Conservation (phyloP, 2,888 invertebrate genomes). For the Drosophila flavopinicola region DNA sequence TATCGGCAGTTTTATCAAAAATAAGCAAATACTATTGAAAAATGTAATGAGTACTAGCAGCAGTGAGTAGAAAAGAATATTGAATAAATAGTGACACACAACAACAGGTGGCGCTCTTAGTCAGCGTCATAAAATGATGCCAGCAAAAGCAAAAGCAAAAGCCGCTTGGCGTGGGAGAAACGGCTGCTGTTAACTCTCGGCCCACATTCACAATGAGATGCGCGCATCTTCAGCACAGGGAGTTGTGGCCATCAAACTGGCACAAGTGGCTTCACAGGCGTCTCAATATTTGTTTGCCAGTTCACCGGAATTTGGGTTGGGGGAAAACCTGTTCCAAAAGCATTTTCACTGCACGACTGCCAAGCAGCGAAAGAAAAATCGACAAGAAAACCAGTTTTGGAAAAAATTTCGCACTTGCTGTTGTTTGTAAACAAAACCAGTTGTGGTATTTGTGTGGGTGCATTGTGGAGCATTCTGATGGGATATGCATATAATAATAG, state of each 20-base stretch:
- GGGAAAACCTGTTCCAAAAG: conserved; percentile 53
- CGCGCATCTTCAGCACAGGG: conserved; percentile 14
- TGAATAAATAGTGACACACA: conserved; percentile 55
- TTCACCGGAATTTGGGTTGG: not conserved
- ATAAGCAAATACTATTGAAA: conserved; percentile 1
- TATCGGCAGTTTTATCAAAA: conserved; percentile 49
- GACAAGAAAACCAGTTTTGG: conserved; percentile 38
- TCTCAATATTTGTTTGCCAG: not conserved
- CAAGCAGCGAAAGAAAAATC: conserved; percentile 22
- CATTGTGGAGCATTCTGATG: conserved; percentile 1
- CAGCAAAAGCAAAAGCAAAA: conserved; percentile 9
- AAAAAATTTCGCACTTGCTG: conserved; percentile 49
- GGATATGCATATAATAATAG: not conserved
- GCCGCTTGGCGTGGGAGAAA: conserved; percentile 39
- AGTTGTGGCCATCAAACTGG: conserved; percentile 32
- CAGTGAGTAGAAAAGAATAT: conserved; percentile 2
- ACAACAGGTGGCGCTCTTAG: conserved; percentile 71
- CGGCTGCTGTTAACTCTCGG: conserved; percentile 11
- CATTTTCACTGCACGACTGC: conserved; percentile 34
- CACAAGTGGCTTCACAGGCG: conserved; percentile 36
- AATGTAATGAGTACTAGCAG: conserved; percentile 2
- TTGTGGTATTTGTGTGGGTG: conserved; percentile 46
- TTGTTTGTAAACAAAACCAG: conserved; percentile 77
- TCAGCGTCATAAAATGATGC: conserved; percentile 35
- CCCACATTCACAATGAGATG: conserved; percentile 21